Evolutionary conservation across 2,113 vertebrate species (phyloP).

Genomic region (Melanocharis versteri): DNA sequence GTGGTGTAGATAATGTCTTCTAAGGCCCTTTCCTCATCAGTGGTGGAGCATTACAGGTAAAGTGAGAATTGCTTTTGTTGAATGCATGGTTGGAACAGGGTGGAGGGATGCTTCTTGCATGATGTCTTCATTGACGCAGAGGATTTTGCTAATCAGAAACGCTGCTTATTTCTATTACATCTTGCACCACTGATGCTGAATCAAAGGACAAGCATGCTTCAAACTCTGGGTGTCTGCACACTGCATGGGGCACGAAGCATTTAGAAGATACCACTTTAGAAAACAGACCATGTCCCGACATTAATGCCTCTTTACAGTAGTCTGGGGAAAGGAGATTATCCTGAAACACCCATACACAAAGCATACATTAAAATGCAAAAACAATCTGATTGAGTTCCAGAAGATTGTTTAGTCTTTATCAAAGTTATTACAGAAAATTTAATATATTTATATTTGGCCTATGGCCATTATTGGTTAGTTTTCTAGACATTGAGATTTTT

Average conservation of each 20-base stretch:
- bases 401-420: not conserved
- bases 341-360: not conserved
- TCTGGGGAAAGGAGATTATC: not conserved
- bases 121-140: slow-evolving; percentile 46
- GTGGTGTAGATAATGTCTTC: slow-evolving; percentile 91
- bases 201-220: slow-evolving; percentile 36
- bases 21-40: slow-evolving; percentile 83
- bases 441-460: not conserved
- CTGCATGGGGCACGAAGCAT: slow-evolving; percentile 34
- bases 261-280: slow-evolving; percentile 33
- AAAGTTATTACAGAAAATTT: not conserved
- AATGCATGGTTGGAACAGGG: slow-evolving; percentile 75
- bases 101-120: slow-evolving; percentile 73
- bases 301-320: not conserved
- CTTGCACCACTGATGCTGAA: slow-evolving; percentile 39
- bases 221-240: slow-evolving; percentile 18
- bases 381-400: not conserved
- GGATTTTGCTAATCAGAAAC: slow-evolving; percentile 59
- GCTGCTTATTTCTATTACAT: slow-evolving; percentile 62
- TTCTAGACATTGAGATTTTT: slow-evolving; percentile 38
- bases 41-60: slow-evolving; percentile 85
- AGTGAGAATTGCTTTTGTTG: slow-evolving; percentile 61
- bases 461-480: not conserved
- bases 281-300: slow-evolving; percentile 24
- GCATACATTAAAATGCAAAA: not conserved